Evolutionary conservation across 2,113 vertebrate genomes (phyloP).

Genomic region (Scophthalmus maximus): DNA sequence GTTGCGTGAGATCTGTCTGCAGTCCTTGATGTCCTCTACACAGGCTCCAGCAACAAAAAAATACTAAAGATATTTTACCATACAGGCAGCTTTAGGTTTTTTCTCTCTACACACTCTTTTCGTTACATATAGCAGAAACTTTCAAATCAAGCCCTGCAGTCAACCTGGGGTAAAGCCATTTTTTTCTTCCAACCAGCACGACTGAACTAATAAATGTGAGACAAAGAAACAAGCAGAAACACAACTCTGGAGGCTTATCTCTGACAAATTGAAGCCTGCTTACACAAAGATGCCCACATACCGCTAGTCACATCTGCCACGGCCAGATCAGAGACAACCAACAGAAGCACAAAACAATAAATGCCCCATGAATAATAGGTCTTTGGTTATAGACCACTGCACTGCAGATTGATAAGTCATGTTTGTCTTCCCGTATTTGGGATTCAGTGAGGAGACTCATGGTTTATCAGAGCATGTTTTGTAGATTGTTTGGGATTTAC

Average conservation of each 20-base stretch:
- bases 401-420: slow-evolving; percentile 69
- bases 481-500: slow-evolving; percentile 69
- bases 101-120: slow-evolving; percentile 1
- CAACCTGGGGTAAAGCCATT: neutral
- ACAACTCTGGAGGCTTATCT: slow-evolving; percentile 55
- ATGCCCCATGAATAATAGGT: slow-evolving; percentile 70
- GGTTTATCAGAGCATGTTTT: slow-evolving; percentile 66
- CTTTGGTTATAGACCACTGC: slow-evolving; percentile 69
- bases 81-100: slow-evolving; percentile 12
- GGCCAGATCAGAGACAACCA: slow-evolving; percentile 66
- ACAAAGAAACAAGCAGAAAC: slow-evolving; percentile 42
- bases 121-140: slow-evolving; percentile 9
- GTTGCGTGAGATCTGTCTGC: slow-evolving; percentile 42
- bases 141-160: slow-evolving; percentile 26
- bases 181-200: neutral
- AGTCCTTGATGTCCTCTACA: slow-evolving; percentile 61
- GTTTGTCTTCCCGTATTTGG: slow-evolving; percentile 59
- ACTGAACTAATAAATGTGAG: slow-evolving; percentile 40
- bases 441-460: slow-evolving; percentile 64
- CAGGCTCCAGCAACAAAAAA: slow-evolving; percentile 44
- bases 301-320: slow-evolving; percentile 63
- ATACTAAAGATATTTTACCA: slow-evolving; percentile 27
- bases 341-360: slow-evolving; percentile 71
- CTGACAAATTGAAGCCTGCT: slow-evolving; percentile 60
- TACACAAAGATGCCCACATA: slow-evolving; percentile 63